A percentile compares a stretch with the other conserved stretches of the same genome.
phyloP scores from a whole-genome alignment of 2,888 invertebrate species.

The Agrotis ipsilon region DNA sequence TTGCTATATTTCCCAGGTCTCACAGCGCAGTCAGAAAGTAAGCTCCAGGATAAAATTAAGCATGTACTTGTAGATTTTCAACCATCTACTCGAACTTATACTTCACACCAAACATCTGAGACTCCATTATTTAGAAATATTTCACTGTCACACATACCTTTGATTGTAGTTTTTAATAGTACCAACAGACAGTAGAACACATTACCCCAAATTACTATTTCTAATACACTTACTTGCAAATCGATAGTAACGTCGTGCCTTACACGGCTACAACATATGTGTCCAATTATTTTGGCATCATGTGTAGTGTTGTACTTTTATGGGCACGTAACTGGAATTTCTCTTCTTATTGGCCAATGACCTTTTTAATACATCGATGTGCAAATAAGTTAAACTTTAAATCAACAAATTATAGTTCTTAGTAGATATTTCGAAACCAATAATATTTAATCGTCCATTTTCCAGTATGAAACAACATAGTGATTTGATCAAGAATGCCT shows the following conservation, averaged over 20 bases:
- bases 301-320: slow-evolving; percentile 40
- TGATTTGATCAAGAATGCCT: slow-evolving; percentile 21
- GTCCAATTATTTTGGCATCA: slow-evolving; percentile 47
- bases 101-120: slow-evolving; percentile 63
- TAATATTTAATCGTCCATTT: slow-evolving; percentile 16
- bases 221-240: slow-evolving; percentile 80
- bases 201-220: slow-evolving; percentile 66
- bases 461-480: slow-evolving; percentile 1
- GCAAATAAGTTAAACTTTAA: slow-evolving; percentile 69
- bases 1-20: slow-evolving; percentile 89
- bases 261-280: slow-evolving; percentile 32
- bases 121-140: slow-evolving; percentile 65
- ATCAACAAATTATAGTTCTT: slow-evolving; percentile 23
- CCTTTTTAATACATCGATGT: slow-evolving; percentile 57
- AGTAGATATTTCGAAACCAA: slow-evolving; percentile 32
- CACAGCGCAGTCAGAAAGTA: slow-evolving; percentile 90
- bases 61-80: slow-evolving; percentile 77
- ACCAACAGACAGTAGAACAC: slow-evolving; percentile 63
- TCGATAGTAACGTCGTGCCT: slow-evolving; percentile 63
- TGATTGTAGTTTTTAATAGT: slow-evolving; percentile 61
- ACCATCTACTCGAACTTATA: slow-evolving; percentile 66
- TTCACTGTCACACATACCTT: slow-evolving; percentile 63
- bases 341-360: slow-evolving; percentile 3
- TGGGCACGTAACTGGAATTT: slow-evolving; percentile 16
- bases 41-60: slow-evolving; percentile 80